Evolutionary conservation across 92 coral and sea anemone genomes (phyloP).

Genomic region (Nematostella vectensis): DNA sequence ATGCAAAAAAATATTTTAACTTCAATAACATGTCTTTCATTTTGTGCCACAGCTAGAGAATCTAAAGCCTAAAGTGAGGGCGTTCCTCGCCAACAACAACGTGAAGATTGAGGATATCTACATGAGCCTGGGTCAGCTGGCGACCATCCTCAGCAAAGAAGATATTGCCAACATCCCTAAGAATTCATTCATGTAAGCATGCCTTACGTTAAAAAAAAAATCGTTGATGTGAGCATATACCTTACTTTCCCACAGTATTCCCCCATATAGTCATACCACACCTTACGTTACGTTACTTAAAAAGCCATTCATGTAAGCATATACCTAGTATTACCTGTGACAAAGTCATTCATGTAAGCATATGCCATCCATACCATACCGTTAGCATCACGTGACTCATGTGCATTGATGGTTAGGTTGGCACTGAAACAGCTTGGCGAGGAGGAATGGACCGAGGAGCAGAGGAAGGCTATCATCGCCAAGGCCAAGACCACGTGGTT

Average conservation of each 20-base stretch:
- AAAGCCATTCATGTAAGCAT: slow-evolving; percentile 1
- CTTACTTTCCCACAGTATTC: too few relatives aligned
- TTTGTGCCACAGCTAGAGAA: slow-evolving; percentile 56
- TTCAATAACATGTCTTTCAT: too few relatives aligned
- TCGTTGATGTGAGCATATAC: background rate
- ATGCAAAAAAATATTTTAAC: too few relatives aligned
- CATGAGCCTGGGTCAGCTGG: slow-evolving; percentile 87
- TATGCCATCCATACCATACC: background rate
- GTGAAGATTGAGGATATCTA: slow-evolving; percentile 48
- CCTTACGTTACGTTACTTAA: too few relatives aligned
- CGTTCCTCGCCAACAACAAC: slow-evolving; percentile 40
- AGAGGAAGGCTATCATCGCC: slow-evolving; percentile 59
- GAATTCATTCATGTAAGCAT: slow-evolving; percentile 72
- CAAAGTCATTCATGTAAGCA: slow-evolving; percentile 3
- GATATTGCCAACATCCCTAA: slow-evolving; percentile 61
- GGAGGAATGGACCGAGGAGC: slow-evolving; percentile 63
- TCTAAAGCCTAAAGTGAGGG: slow-evolving; percentile 79
- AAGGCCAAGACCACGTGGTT: slow-evolving; percentile 70
- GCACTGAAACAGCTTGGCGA: slow-evolving; percentile 77
- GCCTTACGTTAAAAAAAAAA: too few relatives aligned
- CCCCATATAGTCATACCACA: too few relatives aligned
- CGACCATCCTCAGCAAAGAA: slow-evolving; percentile 52
- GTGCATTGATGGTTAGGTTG: too few relatives aligned
- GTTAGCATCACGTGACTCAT: too few relatives aligned
- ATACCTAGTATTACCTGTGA: slow-evolving; percentile 3